phyloP scores from a whole-genome alignment of 1,140 invertebrate genomes.

The Zophobas morio region DNA sequence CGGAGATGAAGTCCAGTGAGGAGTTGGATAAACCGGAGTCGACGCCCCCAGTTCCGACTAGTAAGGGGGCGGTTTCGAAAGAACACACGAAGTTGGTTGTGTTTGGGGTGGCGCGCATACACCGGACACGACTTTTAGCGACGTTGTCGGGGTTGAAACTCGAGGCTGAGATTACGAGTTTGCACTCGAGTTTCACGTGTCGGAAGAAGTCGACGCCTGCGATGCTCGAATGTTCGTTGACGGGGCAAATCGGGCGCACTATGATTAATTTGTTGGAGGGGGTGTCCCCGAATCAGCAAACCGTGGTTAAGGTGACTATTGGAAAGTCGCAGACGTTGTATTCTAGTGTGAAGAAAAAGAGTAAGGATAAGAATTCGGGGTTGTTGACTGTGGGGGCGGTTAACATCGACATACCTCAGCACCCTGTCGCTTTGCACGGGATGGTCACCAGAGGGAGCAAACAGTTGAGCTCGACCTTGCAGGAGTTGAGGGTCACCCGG shows the following conservation, averaged over 20 bases:
- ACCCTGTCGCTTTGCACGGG: slow-evolving; percentile 95
- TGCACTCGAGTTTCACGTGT: slow-evolving; percentile 84
- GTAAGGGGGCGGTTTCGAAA: slow-evolving; percentile 49
- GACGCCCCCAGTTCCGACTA: slow-evolving; percentile 53
- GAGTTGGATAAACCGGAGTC: slow-evolving; percentile 68
- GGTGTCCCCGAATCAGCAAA: slow-evolving; percentile 90
- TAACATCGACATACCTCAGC: slow-evolving; percentile 95
- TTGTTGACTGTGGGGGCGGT: slow-evolving; percentile 90
- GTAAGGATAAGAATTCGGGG: slow-evolving; percentile 90
- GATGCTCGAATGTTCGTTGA: slow-evolving; percentile 88
- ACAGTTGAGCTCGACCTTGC: slow-evolving; percentile 91
- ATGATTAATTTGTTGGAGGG: slow-evolving; percentile 95
- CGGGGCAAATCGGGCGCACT: slow-evolving; percentile 91
- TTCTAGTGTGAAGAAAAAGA: slow-evolving; percentile 83
- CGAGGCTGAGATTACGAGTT: slow-evolving; percentile 89
- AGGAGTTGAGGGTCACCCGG: slow-evolving; percentile 85
- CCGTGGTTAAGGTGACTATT: slow-evolving; percentile 91
- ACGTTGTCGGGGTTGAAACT: slow-evolving; percentile 94
- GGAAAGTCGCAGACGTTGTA: slow-evolving; percentile 91
- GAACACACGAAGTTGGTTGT: slow-evolving; percentile 65
- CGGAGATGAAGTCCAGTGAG: slow-evolving; percentile 66
- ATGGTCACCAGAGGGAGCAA: slow-evolving; percentile 97
- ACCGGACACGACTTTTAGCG: slow-evolving; percentile 88
- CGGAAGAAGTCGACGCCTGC: slow-evolving; percentile 81
- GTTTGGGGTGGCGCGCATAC: slow-evolving; percentile 85